Conservation (phyloP, 92 coral and sea anemone species). For the Porites rus region DNA sequence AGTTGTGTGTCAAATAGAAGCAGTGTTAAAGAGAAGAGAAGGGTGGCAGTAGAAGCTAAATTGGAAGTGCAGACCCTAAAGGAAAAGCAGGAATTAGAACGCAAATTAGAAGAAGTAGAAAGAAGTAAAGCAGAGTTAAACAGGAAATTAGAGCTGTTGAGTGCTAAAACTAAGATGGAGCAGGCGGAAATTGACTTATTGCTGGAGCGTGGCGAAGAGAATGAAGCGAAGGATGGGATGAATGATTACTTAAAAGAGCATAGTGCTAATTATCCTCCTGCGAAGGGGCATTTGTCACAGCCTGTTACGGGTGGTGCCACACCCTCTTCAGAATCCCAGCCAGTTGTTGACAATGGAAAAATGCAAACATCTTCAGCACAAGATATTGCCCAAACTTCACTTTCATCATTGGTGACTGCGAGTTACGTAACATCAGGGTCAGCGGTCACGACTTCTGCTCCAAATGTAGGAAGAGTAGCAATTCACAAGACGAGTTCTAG, state of each 20-base stretch:
- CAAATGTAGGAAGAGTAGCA: too few relatives aligned
- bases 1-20: slow-evolving; percentile 56
- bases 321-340: neutral
- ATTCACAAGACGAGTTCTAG: neutral
- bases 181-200: slow-evolving; percentile 58
- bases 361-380: neutral
- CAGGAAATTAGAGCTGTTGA: slow-evolving; percentile 55
- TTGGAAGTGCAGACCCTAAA: slow-evolving; percentile 60
- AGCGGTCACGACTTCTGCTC: too few relatives aligned
- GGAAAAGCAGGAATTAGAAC: slow-evolving; percentile 62
- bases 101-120: slow-evolving; percentile 41
- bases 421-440: too few relatives aligned
- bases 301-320: neutral
- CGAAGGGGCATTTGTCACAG: neutral
- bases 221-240: slow-evolving; percentile 23
- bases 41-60: slow-evolving; percentile 56
- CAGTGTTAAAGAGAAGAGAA: slow-evolving; percentile 53
- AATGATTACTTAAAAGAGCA: slow-evolving; percentile 29
- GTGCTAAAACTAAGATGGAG: slow-evolving; percentile 55
- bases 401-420: too few relatives aligned
- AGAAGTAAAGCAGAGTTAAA: slow-evolving; percentile 59
- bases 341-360: neutral
- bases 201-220: slow-evolving; percentile 31
- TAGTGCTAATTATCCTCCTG: neutral
- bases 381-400: too few relatives aligned